These are phyloP conservation scores for Alectura lathami DNA, from an alignment of 2,113 vertebrate species.

Conservation along the genomic window DNA sequence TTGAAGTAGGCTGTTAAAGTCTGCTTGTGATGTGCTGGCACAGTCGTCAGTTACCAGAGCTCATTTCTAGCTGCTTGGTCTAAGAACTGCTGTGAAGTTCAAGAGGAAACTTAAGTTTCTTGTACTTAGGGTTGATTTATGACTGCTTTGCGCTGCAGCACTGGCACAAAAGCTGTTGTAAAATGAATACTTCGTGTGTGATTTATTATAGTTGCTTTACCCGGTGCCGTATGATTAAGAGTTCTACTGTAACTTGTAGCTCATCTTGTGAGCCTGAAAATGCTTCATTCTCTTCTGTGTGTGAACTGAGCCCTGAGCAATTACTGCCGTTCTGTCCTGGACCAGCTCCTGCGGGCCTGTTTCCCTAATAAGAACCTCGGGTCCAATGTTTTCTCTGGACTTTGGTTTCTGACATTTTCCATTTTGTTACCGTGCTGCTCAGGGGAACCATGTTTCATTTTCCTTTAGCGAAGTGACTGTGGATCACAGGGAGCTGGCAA, in stretches of 20 bases:
- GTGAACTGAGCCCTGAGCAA: neutral
- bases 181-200: neutral
- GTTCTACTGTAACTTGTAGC: neutral
- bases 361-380: neutral
- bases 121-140: neutral
- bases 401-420: neutral
- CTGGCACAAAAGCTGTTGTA: neutral
- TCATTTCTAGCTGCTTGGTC: neutral
- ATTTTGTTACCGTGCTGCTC: neutral
- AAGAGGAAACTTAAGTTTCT: neutral
- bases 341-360: neutral
- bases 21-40: neutral
- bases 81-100: neutral
- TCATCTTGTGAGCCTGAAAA: neutral
- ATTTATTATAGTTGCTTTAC: neutral
- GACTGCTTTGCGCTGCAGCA: neutral
- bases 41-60: neutral
- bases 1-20: neutral
- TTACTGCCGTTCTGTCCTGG: neutral
- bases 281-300: neutral
- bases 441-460: neutral
- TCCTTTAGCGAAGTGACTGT: neutral
- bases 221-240: neutral
- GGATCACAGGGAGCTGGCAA: accelerated
- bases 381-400: accelerated